A percentile compares a stretch with the other conserved stretches of the same genome.
These are phyloP conservation scores for Pygoscelis adeliae DNA, from an alignment of 2,113 vertebrate genomes.

Conservation along the genomic window DNA sequence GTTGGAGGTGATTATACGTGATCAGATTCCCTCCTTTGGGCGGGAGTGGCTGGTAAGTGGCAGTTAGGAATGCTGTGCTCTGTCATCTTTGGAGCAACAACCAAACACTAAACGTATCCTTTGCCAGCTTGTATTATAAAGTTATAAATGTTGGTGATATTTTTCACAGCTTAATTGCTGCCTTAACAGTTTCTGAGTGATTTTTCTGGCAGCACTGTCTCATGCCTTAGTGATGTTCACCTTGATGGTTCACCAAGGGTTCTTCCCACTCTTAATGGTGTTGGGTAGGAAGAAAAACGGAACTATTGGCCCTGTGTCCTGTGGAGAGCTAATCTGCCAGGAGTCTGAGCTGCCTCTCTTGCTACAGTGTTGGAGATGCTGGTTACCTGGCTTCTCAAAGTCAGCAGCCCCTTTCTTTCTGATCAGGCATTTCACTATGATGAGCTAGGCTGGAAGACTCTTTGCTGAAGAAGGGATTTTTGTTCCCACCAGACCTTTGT, in stretches of 20 bases:
- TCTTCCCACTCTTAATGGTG: not conserved
- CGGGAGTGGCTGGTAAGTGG: not conserved
- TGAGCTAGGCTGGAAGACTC: not conserved
- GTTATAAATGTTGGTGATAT: not conserved
- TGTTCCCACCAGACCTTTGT: not conserved
- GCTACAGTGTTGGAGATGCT: not conserved
- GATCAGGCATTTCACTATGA: not conserved
- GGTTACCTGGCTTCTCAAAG: not conserved
- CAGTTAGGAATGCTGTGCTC: not conserved
- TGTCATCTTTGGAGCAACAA: not conserved
- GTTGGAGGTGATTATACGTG: not conserved
- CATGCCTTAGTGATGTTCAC: not conserved
- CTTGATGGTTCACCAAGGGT: not conserved
- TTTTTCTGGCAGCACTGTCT: not conserved
- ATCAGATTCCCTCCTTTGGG: not conserved
- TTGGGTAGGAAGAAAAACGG: not conserved
- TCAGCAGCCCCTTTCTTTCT: not conserved
- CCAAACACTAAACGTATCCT: not conserved
- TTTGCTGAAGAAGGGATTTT: not conserved
- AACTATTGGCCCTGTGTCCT: not conserved
- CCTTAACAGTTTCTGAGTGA: not conserved
- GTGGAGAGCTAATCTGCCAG: not conserved
- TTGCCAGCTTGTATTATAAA: not conserved
- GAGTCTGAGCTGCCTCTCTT: not conserved
- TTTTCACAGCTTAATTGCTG: not conserved